These are phyloP conservation scores for Zoanthus sansibaricus DNA, from an alignment of 92 coral and sea anemone species.

Conservation along the genomic window DNA sequence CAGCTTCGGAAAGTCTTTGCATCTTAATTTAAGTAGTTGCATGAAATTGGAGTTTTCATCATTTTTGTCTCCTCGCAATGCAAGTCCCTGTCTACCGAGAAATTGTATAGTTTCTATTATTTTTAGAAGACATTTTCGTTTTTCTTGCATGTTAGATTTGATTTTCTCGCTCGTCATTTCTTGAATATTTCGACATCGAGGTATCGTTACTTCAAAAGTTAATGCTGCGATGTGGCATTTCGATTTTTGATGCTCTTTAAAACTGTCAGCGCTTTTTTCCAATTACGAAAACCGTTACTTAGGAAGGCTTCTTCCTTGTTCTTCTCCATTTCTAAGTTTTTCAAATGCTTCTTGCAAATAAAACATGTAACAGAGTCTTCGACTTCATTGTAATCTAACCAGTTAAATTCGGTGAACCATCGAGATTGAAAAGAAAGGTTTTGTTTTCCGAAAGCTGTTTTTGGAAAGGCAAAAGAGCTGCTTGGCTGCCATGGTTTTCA, in stretches of 20 bases:
- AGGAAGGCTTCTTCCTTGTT: not conserved
- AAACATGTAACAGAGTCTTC: no score
- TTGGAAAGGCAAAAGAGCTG: no score
- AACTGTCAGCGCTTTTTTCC: not conserved
- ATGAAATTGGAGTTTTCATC: no score
- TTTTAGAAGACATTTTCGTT: no score
- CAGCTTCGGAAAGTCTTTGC: no score
- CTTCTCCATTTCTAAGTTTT: not conserved
- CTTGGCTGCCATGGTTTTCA: no score
- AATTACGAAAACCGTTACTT: not conserved
- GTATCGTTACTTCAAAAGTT: not conserved
- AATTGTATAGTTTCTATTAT: no score
- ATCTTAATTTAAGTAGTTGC: no score
- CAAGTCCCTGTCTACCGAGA: no score
- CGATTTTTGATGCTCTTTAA: not conserved
- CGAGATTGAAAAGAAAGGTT: not conserved
- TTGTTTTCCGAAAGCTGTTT: constrained; percentile 7
- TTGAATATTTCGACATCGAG: not conserved
- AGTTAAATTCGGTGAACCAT: constrained; percentile 7
- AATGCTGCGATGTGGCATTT: not conserved
- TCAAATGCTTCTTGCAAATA: not conserved
- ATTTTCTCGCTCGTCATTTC: not conserved
- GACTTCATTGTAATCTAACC: not conserved
- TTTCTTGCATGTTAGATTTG: no score
- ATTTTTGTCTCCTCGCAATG: no score